phyloP scores from a whole-genome alignment of 2,797 vertebrate species.

The Caiman crocodilus region DNA sequence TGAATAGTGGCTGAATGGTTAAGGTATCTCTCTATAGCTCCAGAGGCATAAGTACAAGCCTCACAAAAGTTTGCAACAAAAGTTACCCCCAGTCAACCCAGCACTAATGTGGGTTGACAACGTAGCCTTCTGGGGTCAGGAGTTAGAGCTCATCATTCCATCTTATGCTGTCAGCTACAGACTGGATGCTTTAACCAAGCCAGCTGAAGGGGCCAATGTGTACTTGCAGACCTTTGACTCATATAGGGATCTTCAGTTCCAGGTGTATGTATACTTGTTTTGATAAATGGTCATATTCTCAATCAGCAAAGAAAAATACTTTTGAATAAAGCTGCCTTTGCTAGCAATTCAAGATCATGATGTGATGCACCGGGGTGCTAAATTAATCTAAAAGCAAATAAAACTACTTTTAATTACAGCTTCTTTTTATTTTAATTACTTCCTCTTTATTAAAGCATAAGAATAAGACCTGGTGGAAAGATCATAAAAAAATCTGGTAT shows the following conservation, averaged over 20 bases:
- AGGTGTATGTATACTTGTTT: constrained; percentile 13
- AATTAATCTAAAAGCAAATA: neutral
- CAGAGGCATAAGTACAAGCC: too few relatives aligned
- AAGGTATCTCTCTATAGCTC: too few relatives aligned
- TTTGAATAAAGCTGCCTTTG: constrained; percentile 12
- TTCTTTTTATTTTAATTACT: neutral
- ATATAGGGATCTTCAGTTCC: neutral
- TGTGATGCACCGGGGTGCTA: neutral
- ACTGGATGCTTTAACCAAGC: too few relatives aligned
- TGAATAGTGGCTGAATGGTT: too few relatives aligned
- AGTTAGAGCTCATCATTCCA: too few relatives aligned
- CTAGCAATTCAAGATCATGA: constrained; percentile 37
- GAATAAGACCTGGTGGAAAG: constrained; percentile 17
- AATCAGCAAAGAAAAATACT: constrained; percentile 11
- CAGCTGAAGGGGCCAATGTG: too few relatives aligned
- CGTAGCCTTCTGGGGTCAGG: too few relatives aligned
- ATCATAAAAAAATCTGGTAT: constrained; percentile 6
- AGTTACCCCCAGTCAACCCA: too few relatives aligned
- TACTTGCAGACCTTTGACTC: too few relatives aligned
- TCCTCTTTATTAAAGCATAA: neutral
- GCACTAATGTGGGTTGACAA: too few relatives aligned
- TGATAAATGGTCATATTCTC: neutral
- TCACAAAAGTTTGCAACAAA: too few relatives aligned
- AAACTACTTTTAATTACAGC: neutral
- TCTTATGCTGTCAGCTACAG: too few relatives aligned